Conservation (phyloP, 2,888 invertebrate species). For the Nasonia oneida region DNA sequence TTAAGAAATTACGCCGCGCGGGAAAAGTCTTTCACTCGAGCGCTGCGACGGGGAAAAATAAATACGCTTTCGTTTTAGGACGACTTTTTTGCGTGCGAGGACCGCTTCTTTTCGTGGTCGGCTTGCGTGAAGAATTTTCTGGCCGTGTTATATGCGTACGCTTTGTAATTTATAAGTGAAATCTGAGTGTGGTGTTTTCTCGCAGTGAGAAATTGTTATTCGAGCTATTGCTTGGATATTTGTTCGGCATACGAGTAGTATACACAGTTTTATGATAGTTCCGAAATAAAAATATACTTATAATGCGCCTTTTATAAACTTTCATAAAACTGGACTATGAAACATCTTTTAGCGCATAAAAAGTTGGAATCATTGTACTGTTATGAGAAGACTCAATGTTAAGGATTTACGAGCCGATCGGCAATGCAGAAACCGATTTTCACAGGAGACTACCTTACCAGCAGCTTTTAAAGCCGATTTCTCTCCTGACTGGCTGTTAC, state of each 20-base stretch:
- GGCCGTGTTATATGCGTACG: not conserved
- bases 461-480: constrained; percentile 6
- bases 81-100: not conserved
- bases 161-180: not conserved
- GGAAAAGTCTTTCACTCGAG: constrained; percentile 24
- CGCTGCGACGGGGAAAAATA: not conserved
- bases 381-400: not conserved
- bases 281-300: not conserved
- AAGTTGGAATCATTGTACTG: not conserved
- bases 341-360: not conserved
- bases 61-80: constrained; percentile 29
- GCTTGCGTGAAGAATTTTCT: constrained; percentile 20
- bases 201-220: not conserved
- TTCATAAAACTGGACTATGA: not conserved
- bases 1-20: constrained; percentile 27
- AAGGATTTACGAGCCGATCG: constrained; percentile 22
- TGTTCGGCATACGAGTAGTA: no score
- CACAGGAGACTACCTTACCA: constrained; percentile 35
- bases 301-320: not conserved
- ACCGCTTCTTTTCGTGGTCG: not conserved
- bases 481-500: not conserved
- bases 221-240: no score
- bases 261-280: not conserved
- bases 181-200: not conserved
- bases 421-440: constrained; percentile 40